phyloP scores from a whole-genome alignment of 2,113 vertebrate species.

The Crotophaga sulcirostris region DNA sequence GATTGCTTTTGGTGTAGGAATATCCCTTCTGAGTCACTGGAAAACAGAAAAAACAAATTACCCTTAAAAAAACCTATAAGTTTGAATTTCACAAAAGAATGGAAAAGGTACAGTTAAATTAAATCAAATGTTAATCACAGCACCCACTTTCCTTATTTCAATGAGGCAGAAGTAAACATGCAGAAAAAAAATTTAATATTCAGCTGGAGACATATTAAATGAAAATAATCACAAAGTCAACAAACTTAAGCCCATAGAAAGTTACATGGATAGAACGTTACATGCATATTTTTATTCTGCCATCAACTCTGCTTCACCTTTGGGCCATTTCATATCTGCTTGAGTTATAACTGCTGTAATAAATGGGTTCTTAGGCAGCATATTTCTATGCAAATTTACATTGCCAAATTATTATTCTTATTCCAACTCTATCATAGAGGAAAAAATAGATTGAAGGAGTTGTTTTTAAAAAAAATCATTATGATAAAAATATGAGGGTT shows the following conservation, averaged over 20 bases:
- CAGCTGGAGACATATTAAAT: conserved; percentile 1
- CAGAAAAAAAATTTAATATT: not conserved
- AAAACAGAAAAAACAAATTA: not conserved
- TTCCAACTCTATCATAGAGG: not conserved
- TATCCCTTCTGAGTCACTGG: not conserved
- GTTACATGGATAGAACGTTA: conserved; percentile 42
- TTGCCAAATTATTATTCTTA: conserved; percentile 36
- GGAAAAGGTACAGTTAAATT: not conserved
- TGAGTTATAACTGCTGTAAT: conserved; percentile 47
- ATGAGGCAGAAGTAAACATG: not conserved
- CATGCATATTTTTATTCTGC: conserved; percentile 2
- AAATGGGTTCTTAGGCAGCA: conserved; percentile 40
- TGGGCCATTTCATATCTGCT: conserved; percentile 50
- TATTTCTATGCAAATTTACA: conserved; percentile 60
- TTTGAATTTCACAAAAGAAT: not conserved
- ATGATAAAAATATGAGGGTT: not conserved
- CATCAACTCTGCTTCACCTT: conserved; percentile 34
- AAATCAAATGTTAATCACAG: not conserved
- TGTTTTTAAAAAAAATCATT: not conserved
- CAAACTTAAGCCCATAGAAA: conserved; percentile 28
- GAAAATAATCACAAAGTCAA: conserved; percentile 41
- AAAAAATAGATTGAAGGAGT: not conserved
- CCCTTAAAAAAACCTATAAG: not conserved
- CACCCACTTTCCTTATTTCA: not conserved
- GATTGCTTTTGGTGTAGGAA: not conserved